Base-by-base conservation (phyloP, 1,140 invertebrate species). In the Geopemphigus sp. region DNA sequence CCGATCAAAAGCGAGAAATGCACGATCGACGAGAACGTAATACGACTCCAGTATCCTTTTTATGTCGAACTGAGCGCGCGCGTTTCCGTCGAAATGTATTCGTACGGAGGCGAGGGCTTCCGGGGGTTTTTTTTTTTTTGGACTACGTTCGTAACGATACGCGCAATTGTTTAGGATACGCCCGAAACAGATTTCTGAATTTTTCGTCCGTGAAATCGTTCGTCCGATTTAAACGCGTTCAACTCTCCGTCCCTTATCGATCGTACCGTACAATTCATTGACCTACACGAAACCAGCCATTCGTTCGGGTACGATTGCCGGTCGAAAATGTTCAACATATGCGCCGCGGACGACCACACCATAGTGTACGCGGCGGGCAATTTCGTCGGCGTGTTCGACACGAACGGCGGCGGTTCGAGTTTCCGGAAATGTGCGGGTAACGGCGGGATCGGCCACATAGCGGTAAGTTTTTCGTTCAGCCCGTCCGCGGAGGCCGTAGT, bases 271-370 rank as follows among this genome's bases (percentile, higher is more conserved):
- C 12, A 45, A 63, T 80, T 83, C 22, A 39, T 74, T 80, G 76
- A 63, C 70, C n/a, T 17, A 12, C 45, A 45, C 47, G 6, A 19
- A 22, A 12, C n/a, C 80, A 94, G 92, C 85, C 87, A 93, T 87
- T 95, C 94, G 0, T 95, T 91, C 86, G 94, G 93, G n/a, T 96
- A 95, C 84, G 91, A 96, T 84, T 95, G 93, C 84, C 61, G 39
- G 12, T 89, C 88, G 81, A 92, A 90, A 82, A 88, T 91, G 68
- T 93, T 91, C 82, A 97, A 97, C 85, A 84, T 97, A 14, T 90
- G 91, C 74, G 86, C 92, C 0, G 87, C 92, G 57, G 92, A 95
- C 84, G 86, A 90, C 14, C 85, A 90, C 11, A 92, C 90, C 0
- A 83, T 96, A 14, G 87, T 92, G 15, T 96, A 92, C 87, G 88